A percentile compares a stretch with the other conserved stretches of the same genome.
Conservation (phyloP, 2,888 invertebrate genomes). For the Sturmia bella region DNA sequence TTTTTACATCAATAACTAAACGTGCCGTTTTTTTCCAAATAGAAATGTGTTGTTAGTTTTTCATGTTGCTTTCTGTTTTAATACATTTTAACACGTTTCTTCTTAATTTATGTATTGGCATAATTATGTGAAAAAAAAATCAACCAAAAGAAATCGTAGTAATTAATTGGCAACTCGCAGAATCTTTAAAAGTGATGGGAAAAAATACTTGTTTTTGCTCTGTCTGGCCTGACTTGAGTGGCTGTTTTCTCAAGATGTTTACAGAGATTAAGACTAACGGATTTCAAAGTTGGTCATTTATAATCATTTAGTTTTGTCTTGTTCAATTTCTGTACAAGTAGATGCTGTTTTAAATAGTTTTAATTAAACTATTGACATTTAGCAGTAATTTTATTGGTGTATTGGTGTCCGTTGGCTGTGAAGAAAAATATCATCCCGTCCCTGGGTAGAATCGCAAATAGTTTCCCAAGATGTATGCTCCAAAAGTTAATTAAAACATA, state of each 20-base stretch:
- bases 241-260: constrained; percentile 45
- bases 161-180: constrained; percentile 56
- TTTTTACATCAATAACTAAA: no score
- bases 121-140: constrained; percentile 50
- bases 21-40: constrained; percentile 4
- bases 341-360: constrained; percentile 30
- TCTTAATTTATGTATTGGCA: constrained; percentile 53
- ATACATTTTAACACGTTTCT: constrained; percentile 14
- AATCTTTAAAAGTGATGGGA: constrained; percentile 54
- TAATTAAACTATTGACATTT: constrained; percentile 63
- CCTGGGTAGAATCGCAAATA: constrained; percentile 52
- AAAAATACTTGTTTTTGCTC: constrained; percentile 42
- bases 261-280: constrained; percentile 57
- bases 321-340: background rate
- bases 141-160: constrained; percentile 46
- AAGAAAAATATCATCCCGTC: constrained; percentile 12
- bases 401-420: constrained; percentile 19
- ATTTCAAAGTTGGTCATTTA: constrained; percentile 42
- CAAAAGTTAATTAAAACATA: background rate
- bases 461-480: constrained; percentile 23
- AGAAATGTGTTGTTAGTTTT: constrained; percentile 23
- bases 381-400: constrained; percentile 50
- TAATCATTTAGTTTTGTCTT: constrained; percentile 36
- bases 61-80: constrained; percentile 35
- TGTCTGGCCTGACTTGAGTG: background rate